These are phyloP conservation scores for Ceratina japonica DNA, from an alignment of 1,140 invertebrate genomes.

Conservation along the genomic window DNA sequence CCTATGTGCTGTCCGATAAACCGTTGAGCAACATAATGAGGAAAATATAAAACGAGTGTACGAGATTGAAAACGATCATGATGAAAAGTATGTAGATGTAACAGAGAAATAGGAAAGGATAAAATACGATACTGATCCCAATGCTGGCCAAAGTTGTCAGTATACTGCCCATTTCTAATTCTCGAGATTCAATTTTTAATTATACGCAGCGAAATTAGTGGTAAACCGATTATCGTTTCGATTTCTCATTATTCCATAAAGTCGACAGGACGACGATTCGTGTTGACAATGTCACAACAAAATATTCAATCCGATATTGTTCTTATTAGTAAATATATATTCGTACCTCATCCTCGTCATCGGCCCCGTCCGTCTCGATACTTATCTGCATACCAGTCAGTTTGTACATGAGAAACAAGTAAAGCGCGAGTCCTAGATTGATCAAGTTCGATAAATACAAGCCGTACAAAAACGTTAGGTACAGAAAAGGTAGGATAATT, in stretches of 20 bases:
- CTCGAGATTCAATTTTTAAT: constrained; percentile 27
- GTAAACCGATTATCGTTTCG: not conserved
- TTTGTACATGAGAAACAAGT: constrained; percentile 23
- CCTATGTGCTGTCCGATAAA: constrained; percentile 21
- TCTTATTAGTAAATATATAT: not conserved
- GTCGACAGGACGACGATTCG: too few relatives aligned
- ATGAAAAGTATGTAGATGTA: constrained; percentile 38
- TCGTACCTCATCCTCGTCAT: constrained; percentile 22
- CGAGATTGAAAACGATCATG: constrained; percentile 36
- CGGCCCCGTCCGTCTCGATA: not conserved
- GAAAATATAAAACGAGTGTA: constrained; percentile 34
- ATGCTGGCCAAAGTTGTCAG: constrained; percentile 34
- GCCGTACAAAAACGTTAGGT: constrained; percentile 48
- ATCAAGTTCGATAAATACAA: constrained; percentile 43
- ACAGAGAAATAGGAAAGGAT: constrained; percentile 43
- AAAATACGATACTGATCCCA: constrained; percentile 38
- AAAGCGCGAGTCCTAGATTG: constrained; percentile 26
- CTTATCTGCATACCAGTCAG: not conserved
- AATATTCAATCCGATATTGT: too few relatives aligned
- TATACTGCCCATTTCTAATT: constrained; percentile 41
- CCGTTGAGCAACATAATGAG: constrained; percentile 34
- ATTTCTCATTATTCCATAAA: not conserved
- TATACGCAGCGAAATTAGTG: constrained; percentile 16
- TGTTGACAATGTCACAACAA: too few relatives aligned
- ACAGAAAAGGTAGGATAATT: constrained; percentile 52